These are phyloP conservation scores for Mechanitis messenoides DNA, from an alignment of 2,888 invertebrate genomes.

Conservation along the genomic window DNA sequence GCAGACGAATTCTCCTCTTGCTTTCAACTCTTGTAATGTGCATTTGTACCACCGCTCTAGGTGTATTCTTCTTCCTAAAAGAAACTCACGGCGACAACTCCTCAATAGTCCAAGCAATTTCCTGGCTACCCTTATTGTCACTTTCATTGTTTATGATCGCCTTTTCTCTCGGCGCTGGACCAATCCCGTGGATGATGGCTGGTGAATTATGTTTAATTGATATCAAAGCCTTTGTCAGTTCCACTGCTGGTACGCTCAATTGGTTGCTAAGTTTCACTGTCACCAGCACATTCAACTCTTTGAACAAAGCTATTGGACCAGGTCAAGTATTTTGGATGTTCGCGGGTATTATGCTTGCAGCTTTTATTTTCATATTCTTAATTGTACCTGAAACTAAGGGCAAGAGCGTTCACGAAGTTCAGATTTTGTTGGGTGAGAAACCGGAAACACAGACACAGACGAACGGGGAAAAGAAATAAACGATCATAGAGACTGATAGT, in stretches of 20 bases:
- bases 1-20: conserved; percentile 85
- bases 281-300: conserved; percentile 81
- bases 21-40: conserved; percentile 83
- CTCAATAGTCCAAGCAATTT: conserved; percentile 70
- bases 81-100: conserved; percentile 46
- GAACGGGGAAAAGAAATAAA: conserved; percentile 53
- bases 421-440: conserved; percentile 64
- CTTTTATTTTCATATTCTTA: conserved; percentile 81
- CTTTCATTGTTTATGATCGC: conserved; percentile 86
- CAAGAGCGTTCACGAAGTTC: conserved; percentile 81
- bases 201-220: conserved; percentile 88
- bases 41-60: conserved; percentile 81
- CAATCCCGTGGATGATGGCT: conserved; percentile 90
- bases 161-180: conserved; percentile 90
- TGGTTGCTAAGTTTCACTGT: conserved; percentile 89
- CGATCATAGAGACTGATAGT: conserved; percentile 50
- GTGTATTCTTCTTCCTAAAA: conserved; percentile 80
- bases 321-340: conserved; percentile 87
- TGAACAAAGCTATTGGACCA: conserved; percentile 74
- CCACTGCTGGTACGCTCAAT: conserved; percentile 87
- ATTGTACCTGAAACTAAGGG: conserved; percentile 83
- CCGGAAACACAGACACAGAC: conserved; percentile 44
- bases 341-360: conserved; percentile 79
- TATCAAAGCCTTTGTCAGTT: conserved; percentile 85
- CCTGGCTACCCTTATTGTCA: conserved; percentile 85